Evolutionary conservation across 2,888 invertebrate genomes (phyloP), one percentile per base, ranked within the genome.

Genomic region (Pantelozetes paolii): DNA sequence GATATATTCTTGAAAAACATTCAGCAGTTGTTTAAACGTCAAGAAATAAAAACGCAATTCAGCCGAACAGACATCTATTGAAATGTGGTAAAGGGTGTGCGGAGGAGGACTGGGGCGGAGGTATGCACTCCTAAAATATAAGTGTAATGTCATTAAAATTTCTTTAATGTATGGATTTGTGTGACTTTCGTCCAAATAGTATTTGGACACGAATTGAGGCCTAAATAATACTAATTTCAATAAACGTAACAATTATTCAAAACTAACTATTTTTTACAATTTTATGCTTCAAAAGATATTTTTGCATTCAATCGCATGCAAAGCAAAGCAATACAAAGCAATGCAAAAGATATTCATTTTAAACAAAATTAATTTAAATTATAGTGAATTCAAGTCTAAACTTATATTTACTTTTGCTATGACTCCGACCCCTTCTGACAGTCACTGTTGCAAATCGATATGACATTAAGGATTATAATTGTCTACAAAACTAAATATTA

Each of bases 41-140:
- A 62, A 62, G 32, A 62, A 62, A 62, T 62, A 62, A 62, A 62
- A 62, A 62, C 15, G 8, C 62, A 30, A 32, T 62, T 32, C 62
- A 62, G 6, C 32, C 5, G 30, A 32, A 62, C 62, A 30, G 32
- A 62, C 32, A 62, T 62, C 62, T 62, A 62, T 62, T 62, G 20
- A 62, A 62, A 62, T 62, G 18, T 11, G 32, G 11, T 62, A 62
- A 62, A 62, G 62, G 62, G 62, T 62, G 62, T 62, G 62, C 18
- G 62, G 30, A 62, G 62, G 62, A 28, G 62, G 62, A 30, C 62
- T 30, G 62, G 62, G 62, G 62, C 32, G 62, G 62, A 30, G 62
- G 62, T 62, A 8, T 62, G 18, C 26, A 26, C 30, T 28, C 15
- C 30, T 30, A 13, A n/a, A 30, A 62, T n/a, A 30, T 15, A 30